Evolutionary conservation across 2,888 invertebrate species (phyloP).

Genomic region (Apocheima hispidaria): DNA sequence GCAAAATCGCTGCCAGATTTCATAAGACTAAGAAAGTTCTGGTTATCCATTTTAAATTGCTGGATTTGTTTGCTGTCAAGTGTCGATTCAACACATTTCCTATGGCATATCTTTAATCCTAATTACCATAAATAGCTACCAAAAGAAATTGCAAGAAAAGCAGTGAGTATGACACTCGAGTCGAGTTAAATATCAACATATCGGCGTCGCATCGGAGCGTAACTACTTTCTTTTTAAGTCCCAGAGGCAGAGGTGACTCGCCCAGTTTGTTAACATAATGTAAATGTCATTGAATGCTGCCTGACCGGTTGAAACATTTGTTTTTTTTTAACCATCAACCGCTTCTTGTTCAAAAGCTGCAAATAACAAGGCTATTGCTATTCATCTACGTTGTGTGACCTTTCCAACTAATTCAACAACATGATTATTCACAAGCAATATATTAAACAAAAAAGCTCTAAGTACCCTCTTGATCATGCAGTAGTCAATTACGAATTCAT

Average conservation of each 20-base stretch:
- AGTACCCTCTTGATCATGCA: slow-evolving; percentile 21
- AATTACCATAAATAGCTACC: slow-evolving; percentile 33
- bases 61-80: background rate
- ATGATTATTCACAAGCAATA: slow-evolving; percentile 28
- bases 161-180: slow-evolving; percentile 33
- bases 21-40: too few species aligned
- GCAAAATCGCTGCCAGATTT: background rate
- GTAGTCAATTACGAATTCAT: slow-evolving; percentile 20
- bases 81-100: background rate
- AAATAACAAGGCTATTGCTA: slow-evolving; percentile 52
- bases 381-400: slow-evolving; percentile 47
- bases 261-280: slow-evolving; percentile 76
- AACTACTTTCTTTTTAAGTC: slow-evolving; percentile 75
- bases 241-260: slow-evolving; percentile 64
- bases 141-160: slow-evolving; percentile 42
- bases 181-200: slow-evolving; percentile 46
- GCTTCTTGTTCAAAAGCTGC: slow-evolving; percentile 71
- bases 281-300: slow-evolving; percentile 78
- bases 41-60: background rate
- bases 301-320: slow-evolving; percentile 68
- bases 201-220: slow-evolving; percentile 49
- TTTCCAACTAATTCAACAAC: slow-evolving; percentile 37
- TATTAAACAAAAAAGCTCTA: slow-evolving; percentile 25
- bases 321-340: slow-evolving; percentile 61
- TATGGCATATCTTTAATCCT: slow-evolving; percentile 20